Evolutionary conservation across 2,797 vertebrate genomes (phyloP).

Genomic region (Lithobates pipiens): DNA sequence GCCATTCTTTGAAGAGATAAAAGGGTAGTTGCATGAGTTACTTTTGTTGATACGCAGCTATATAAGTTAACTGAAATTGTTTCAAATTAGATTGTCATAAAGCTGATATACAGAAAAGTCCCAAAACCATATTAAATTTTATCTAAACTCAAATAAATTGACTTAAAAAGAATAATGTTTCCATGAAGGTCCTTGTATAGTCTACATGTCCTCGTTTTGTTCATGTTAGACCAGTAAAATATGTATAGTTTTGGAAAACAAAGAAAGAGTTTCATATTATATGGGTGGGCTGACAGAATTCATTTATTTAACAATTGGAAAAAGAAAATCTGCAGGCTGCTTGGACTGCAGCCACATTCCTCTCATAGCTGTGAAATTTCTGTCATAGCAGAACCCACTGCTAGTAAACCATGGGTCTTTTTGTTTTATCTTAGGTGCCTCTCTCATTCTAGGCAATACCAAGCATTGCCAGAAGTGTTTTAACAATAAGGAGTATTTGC

Average conservation of each 20-base stretch:
- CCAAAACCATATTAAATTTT: background rate
- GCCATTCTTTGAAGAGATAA: background rate
- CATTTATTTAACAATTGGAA: conserved; percentile 66
- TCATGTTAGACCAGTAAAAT: conserved; percentile 68
- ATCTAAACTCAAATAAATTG: background rate
- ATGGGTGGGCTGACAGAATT: conserved; percentile 81
- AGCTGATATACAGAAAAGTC: background rate
- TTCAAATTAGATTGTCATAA: background rate
- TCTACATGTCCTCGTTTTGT: conserved; percentile 44
- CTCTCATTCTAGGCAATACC: conserved; percentile 65
- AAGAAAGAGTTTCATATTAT: conserved; percentile 73
- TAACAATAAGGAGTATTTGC: conserved; percentile 70
- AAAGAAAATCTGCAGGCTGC: conserved; percentile 73
- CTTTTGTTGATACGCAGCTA: background rate
- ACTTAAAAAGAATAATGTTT: background rate
- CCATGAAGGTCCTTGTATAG: conserved; percentile 14
- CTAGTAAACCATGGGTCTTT: conserved; percentile 75
- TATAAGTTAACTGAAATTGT: background rate
- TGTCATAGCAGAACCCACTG: conserved; percentile 85
- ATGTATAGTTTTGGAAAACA: conserved; percentile 80
- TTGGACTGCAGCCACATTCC: conserved; percentile 84
- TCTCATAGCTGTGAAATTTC: conserved; percentile 83
- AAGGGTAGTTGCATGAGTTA: background rate
- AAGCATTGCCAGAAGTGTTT: conserved; percentile 63
- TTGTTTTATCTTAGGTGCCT: conserved; percentile 72